Evolutionary conservation across 2,797 vertebrate species (phyloP).

Genomic region (Crenuchus spilurus): DNA sequence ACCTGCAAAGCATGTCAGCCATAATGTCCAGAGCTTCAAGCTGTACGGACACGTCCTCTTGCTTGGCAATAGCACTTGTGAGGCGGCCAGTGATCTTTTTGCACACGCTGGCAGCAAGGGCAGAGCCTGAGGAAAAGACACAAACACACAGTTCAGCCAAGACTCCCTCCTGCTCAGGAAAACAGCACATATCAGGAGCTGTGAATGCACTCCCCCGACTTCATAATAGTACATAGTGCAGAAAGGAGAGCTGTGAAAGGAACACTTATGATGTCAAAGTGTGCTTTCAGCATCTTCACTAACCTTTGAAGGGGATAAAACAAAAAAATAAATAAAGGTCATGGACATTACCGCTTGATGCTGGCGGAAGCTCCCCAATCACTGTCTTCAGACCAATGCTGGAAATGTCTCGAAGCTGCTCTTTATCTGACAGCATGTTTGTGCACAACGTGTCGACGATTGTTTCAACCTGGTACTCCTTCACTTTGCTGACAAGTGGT

Average conservation of each 20-base stretch:
- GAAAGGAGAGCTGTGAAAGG: neutral
- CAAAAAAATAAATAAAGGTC: neutral
- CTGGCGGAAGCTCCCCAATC: slow-evolving; percentile 96
- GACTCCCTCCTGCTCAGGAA: neutral
- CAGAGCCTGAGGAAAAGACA: slow-evolving; percentile 81
- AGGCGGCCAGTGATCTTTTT: slow-evolving; percentile 99
- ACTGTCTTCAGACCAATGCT: slow-evolving; percentile 99
- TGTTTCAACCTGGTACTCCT: slow-evolving; percentile 99
- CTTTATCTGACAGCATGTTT: slow-evolving; percentile 99
- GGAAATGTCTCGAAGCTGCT: slow-evolving; percentile 97
- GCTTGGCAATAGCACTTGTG: slow-evolving; percentile 98
- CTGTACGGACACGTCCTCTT: slow-evolving; percentile 97
- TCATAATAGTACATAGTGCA: neutral
- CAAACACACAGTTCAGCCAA: neutral
- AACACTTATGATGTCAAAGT: neutral
- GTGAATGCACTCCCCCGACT: neutral
- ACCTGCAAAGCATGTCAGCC: slow-evolving; percentile 99
- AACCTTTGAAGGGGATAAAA: neutral
- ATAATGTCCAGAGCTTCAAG: slow-evolving; percentile 98
- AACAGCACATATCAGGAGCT: neutral
- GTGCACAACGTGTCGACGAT: slow-evolving; percentile 99
- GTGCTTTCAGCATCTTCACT: neutral
- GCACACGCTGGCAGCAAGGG: slow-evolving; percentile 97
- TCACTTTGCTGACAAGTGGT: slow-evolving; percentile 98
- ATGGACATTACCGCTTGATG: slow-evolving; percentile 89